Base-by-base conservation (phyloP, 2,797 vertebrate genomes). In the Threskiornis aethiopicus region DNA sequence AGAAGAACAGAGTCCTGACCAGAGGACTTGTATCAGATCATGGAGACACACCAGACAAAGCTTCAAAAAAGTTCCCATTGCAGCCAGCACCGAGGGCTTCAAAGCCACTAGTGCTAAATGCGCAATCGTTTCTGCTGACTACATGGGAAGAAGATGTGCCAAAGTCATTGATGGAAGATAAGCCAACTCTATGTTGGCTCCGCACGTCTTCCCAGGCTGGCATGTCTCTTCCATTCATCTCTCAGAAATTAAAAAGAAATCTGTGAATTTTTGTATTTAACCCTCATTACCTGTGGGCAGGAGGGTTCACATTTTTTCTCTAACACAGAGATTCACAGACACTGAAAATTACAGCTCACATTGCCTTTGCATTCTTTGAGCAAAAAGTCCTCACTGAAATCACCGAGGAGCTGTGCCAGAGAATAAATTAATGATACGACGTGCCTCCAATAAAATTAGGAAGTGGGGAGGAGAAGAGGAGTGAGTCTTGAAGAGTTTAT, bases 361-460 rank as follows among this genome's bases (percentile, higher is more conserved):
- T 91, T 65, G 35, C 91, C 84, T 86, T 61, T 70, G 72, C 77
- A 86, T 85, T 89, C 89, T 73, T 81, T 69, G 46, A 85, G 83
- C 51, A 88, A 83, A 78, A 93, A 80, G 49, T 64, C 57, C 49
- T 81, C 76, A 47, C 77, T 58, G 83, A 94, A 95, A 91, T 87
- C 69, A 79, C 29, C 0, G 0, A 90, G 78, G 80, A 93, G 61
- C 64, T 14, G 31, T 49, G 87, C 90, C 91, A 94, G 69, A 77
- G 79, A 96, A 75, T 65, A 95, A 96, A 93, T 84, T 72, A 90
- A 82, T 76, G 93, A 73, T 67, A 93, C 21, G 4, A 86, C 3
- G 7, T 62, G 67, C 80, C 94, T 95, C 81, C 10, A 67, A 94
- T 85, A 90, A 94, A 96, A 96, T 89, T 78, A 90, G 90, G 78